Base-by-base conservation (phyloP, 2,113 vertebrate genomes). In the Rhea pennata region DNA sequence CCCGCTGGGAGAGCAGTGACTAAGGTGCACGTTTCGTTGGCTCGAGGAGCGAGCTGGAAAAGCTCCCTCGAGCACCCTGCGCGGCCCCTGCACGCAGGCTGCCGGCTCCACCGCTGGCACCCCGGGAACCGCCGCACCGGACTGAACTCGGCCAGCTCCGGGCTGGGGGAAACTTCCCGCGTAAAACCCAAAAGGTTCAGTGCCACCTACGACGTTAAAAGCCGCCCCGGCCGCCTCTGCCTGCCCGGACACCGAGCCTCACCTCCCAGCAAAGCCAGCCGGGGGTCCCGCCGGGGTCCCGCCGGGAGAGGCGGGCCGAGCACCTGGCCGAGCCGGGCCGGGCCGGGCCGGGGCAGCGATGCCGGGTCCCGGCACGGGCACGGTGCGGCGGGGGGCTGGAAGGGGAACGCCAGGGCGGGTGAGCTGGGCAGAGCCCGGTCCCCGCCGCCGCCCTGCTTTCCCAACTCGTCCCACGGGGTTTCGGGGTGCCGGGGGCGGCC, bases 21-120 rank as follows among this genome's bases (percentile, higher is more conserved):
- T 85, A 70, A 95, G 56, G 31, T 6, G 21, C 2, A 0, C 1
- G 19, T 44, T 79, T 84, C 40, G 3, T 66, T 72, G 74, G 61
- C 2, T 79, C 54, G 78, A 87, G 50, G 50, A 27, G 56, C 72
- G 77, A 87, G 81, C 74, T 10, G 20, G 48, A 8, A 89, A 72
- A 31, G 64, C 10, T 6, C 44, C 44, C 5, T n/a, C 22, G 58
- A 56, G 48, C 12, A 31, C 10, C 27, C 24, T 33, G 54, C 4
- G 26, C 2, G 0, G 1, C 70, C 21, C 24, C 24, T 33, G 54
- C 4, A 33, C 2, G 0, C 1, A 24, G 22, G n/a, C 4, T 0
- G 1, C 20, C 29, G 23, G 40, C 6, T 83, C 88, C 76, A 33
- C 23, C 36, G 36, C 36, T 36, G 22, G 56, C 84, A 29, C 29